phyloP scores from a whole-genome alignment of 2,888 invertebrate genomes.

The Tenthredo scrophulariae region DNA sequence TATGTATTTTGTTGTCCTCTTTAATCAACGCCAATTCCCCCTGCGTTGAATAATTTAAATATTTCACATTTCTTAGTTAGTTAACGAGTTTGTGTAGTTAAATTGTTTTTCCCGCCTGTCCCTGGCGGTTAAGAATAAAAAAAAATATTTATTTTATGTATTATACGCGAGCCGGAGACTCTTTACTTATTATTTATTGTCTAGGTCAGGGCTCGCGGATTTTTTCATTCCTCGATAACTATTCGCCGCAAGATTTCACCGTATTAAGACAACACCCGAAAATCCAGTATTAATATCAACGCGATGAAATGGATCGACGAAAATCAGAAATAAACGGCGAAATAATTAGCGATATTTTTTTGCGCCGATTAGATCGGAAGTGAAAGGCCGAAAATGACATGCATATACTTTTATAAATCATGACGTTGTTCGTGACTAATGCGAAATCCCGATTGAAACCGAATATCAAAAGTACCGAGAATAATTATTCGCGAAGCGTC shows the following conservation, averaged over 20 bases:
- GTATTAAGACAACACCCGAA: background rate
- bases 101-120: constrained; percentile 39
- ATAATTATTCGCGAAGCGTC: background rate
- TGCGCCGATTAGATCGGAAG: background rate
- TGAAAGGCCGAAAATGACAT: constrained; percentile 18
- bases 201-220: constrained; percentile 5
- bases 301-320: background rate
- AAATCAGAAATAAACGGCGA: background rate
- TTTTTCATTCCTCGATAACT: background rate
- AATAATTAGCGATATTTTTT: background rate
- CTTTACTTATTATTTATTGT: constrained; percentile 13
- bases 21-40: constrained; percentile 63
- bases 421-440: background rate
- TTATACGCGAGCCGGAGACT: no score
- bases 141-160: no score
- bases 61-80: constrained; percentile 57
- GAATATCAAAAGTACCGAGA: background rate
- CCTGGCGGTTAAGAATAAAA: no score
- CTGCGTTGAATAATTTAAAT: constrained; percentile 58
- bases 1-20: constrained; percentile 41
- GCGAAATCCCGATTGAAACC: background rate
- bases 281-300: background rate
- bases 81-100: constrained; percentile 22
- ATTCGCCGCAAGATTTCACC: background rate
- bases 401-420: background rate